Percentiles rank a stretch among this genome's conserved stretches.
phyloP scores from a whole-genome alignment of 2,888 invertebrate genomes.

The Carterocephalus palaemon region DNA sequence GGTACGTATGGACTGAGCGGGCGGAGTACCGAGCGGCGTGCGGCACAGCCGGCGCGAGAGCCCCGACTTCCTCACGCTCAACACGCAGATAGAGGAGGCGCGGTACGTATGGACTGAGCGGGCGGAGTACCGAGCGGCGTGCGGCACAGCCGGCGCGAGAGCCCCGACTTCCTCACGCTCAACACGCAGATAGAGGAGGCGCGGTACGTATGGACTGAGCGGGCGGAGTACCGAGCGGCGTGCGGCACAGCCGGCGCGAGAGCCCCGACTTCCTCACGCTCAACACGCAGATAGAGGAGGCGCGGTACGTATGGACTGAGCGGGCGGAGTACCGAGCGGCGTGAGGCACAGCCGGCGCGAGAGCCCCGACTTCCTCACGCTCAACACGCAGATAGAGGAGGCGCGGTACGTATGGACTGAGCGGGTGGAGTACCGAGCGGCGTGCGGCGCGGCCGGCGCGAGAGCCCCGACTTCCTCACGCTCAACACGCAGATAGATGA shows the following conservation, averaged over 20 bases:
- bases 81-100: slow-evolving; percentile 86
- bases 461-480: too few species aligned
- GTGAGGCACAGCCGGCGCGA: too few species aligned
- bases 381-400: too few species aligned
- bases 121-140: slow-evolving; percentile 59
- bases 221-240: slow-evolving; percentile 59
- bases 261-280: slow-evolving; percentile 86
- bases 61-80: slow-evolving; percentile 85
- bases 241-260: slow-evolving; percentile 63
- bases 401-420: too few species aligned
- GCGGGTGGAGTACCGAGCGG: too few species aligned
- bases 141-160: slow-evolving; percentile 68
- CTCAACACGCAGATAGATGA: too few species aligned
- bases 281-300: slow-evolving; percentile 86
- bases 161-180: slow-evolving; percentile 85
- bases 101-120: slow-evolving; percentile 79
- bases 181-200: slow-evolving; percentile 87
- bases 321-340: too few species aligned
- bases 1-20: slow-evolving; percentile 77
- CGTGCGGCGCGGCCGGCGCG: too few species aligned
- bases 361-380: too few species aligned
- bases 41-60: slow-evolving; percentile 73
- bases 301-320: slow-evolving; percentile 81
- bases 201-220: slow-evolving; percentile 79
- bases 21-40: slow-evolving; percentile 58